Evolutionary conservation across 2,888 invertebrate genomes (phyloP), one percentile per base, ranked within the genome.

Genomic region (Agonum fuliginosum): DNA sequence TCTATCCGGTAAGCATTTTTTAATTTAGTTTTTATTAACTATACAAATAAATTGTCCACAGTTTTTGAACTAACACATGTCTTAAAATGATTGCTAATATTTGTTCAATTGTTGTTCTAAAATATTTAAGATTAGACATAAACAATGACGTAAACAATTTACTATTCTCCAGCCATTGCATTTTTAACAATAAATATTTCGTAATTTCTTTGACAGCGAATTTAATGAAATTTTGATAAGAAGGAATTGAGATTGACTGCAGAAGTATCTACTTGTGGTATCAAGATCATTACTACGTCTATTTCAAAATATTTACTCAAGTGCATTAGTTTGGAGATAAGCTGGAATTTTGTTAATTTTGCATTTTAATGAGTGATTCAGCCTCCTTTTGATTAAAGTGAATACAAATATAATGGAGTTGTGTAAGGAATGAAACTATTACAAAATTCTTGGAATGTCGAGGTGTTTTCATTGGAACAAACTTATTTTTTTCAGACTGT

Each of bases 1-100:
- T 83, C 82, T 81, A 83, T 84, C 84, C 84, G 85, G 86, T 86
- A 84, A 86, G 86, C 80, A 78, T 78, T 76, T 80, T 71, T 27
- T 24, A 51, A 20, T 43, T 73, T 12, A 14, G 27, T 34, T 73
- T 58, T 27, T 58, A 62, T 51, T 34, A 19, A 37, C 34, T 17
- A 20, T 12, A 14, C 8, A 20, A n/a, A 43, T 19, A 20, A 41
- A 19, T 43, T 43, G 30, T 46, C 41, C 27, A 37, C n/a, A 20
- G 34, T 69, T 77, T 69, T 73, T 46, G 5, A 48, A 12, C 27
- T 12, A 62, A 58, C 51, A 46, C 27, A 14, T 48, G 12, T 10
- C 4, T 43, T 41, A 2, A 27, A 65, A 17, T n/a, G 43, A 51
- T 71, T 19, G 17, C 17, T 3, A 14, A n/a, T 62, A 65, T 73